These are phyloP conservation scores for Psephotus haematonotus DNA, from an alignment of 2,113 vertebrate species.

Conservation along the genomic window DNA sequence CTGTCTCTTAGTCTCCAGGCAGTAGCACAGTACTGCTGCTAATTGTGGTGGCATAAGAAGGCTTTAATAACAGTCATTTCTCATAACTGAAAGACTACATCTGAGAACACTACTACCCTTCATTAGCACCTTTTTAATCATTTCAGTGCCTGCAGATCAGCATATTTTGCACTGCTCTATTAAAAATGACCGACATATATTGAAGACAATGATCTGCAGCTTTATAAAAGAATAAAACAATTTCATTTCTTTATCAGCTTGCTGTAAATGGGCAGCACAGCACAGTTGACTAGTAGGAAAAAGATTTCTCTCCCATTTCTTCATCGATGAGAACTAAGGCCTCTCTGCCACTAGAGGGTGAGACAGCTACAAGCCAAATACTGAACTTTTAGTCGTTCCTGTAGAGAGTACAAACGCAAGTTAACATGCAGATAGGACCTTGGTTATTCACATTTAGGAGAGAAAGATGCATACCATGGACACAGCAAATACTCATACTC, in stretches of 20 bases:
- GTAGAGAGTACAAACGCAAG: background rate
- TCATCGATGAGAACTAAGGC: constrained; percentile 23
- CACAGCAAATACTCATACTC: background rate
- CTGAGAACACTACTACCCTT: background rate
- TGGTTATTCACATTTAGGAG: background rate
- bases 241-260: background rate
- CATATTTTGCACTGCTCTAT: background rate
- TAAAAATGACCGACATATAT: background rate
- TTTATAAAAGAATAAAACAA: background rate
- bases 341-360: constrained; percentile 68
- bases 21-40: background rate
- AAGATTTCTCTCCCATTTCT: background rate
- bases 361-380: constrained; percentile 40
- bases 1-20: background rate
- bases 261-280: background rate
- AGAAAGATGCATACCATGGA: background rate
- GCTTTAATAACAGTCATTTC: background rate
- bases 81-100: background rate
- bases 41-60: background rate
- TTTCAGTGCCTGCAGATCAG: background rate
- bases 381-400: background rate
- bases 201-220: background rate
- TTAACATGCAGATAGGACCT: background rate
- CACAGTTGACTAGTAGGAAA: background rate
- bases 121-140: background rate